A percentile compares a stretch with the other conserved stretches of the same genome.
Evolutionary conservation across 2,113 vertebrate species (phyloP).

Genomic region (Nannospalax galili): DNA sequence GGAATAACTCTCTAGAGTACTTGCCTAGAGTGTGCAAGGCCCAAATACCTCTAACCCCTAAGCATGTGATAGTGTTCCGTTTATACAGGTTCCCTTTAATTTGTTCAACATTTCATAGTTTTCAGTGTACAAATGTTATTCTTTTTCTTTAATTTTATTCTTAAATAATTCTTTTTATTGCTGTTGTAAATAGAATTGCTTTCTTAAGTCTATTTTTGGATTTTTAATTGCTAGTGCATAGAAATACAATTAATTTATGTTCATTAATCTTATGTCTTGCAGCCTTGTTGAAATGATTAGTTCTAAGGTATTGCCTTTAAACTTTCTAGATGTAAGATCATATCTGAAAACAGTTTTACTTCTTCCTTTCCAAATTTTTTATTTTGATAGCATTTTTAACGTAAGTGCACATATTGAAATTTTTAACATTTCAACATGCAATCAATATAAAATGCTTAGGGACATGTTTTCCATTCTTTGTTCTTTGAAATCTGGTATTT

Average conservation of each 20-base stretch:
- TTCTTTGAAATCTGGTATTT: conserved; percentile 4
- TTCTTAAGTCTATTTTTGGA: not conserved
- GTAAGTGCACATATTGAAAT: not conserved
- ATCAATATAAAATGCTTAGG: conserved; percentile 25
- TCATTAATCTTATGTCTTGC: not conserved
- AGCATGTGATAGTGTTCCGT: not conserved
- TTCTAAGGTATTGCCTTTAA: not conserved
- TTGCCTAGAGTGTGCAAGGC: not conserved
- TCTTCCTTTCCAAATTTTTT: not conserved
- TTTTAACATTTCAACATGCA: not conserved
- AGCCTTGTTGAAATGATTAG: not conserved
- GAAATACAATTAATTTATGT: not conserved
- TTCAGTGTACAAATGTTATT: not conserved
- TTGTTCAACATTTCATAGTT: conserved; percentile 25
- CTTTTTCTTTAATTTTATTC: not conserved
- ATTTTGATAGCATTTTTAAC: not conserved
- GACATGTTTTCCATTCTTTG: not conserved
- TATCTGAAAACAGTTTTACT: conserved; percentile 10
- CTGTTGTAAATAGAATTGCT: not conserved
- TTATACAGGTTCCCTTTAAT: not conserved
- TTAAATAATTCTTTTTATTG: not conserved
- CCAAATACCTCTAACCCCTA: not conserved
- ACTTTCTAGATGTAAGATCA: not conserved
- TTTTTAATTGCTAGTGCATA: not conserved
- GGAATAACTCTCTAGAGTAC: not conserved